Conservation (phyloP, 2,888 invertebrate species). For the Drosophila barbarae region DNA sequence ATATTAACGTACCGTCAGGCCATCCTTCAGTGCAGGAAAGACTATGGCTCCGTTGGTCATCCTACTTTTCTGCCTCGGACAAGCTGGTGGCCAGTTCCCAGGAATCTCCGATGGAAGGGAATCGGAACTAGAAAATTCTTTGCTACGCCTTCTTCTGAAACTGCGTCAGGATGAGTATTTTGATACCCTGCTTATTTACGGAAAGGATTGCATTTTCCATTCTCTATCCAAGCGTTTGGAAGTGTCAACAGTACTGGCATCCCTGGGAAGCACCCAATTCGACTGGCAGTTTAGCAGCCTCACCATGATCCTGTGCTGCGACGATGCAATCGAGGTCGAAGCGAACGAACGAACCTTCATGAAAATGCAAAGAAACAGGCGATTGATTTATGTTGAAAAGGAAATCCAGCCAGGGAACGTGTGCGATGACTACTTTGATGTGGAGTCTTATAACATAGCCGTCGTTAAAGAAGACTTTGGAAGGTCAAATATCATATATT, state of each 20-base stretch:
- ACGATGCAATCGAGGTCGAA: slow-evolving; percentile 1
- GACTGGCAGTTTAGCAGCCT: slow-evolving; percentile 31
- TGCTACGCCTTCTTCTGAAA: slow-evolving; percentile 26
- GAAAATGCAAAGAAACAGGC: slow-evolving; percentile 26
- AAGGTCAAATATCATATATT: slow-evolving; percentile 7
- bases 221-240: slow-evolving; percentile 21
- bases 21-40: slow-evolving; percentile 1
- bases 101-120: not conserved
- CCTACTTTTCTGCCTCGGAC: slow-evolving; percentile 4
- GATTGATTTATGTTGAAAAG: slow-evolving; percentile 30
- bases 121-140: not conserved
- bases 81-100: not conserved
- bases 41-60: slow-evolving; percentile 12
- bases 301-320: slow-evolving; percentile 29
- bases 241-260: slow-evolving; percentile 13
- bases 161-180: slow-evolving; percentile 34
- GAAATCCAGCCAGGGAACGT: not conserved
- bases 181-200: slow-evolving; percentile 48
- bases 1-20: not conserved
- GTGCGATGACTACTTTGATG: slow-evolving; percentile 29
- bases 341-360: slow-evolving; percentile 6
- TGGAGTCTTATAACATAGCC: slow-evolving; percentile 51
- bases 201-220: slow-evolving; percentile 45
- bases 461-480: slow-evolving; percentile 26
- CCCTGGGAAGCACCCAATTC: slow-evolving; percentile 16